phyloP scores from a whole-genome alignment of 2,797 vertebrate genomes.

The Manis crassicaudata region DNA sequence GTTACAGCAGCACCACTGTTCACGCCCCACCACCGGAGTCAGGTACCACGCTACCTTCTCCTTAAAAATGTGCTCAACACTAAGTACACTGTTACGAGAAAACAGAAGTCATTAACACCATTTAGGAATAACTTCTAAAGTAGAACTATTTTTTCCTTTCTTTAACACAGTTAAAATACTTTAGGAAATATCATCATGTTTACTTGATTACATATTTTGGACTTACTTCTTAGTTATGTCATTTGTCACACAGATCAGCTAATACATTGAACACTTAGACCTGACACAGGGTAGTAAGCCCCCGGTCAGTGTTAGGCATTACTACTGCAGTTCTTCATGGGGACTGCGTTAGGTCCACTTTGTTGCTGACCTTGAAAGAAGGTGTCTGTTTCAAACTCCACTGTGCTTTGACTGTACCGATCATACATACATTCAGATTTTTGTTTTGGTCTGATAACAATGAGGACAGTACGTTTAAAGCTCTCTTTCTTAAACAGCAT shows the following conservation, averaged over 20 bases:
- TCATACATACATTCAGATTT: accelerated
- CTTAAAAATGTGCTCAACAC: not conserved
- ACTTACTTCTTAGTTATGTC: not conserved
- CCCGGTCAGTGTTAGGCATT: accelerated
- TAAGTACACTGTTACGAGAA: not conserved
- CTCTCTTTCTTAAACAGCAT: not conserved
- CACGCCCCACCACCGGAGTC: conserved; percentile 92
- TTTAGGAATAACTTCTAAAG: not conserved
- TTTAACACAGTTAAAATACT: not conserved
- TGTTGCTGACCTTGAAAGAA: not conserved
- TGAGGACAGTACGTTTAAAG: not conserved
- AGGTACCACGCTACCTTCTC: conserved; percentile 82
- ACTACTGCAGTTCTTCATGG: no score
- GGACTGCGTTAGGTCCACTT: no score
- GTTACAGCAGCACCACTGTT: conserved; percentile 93
- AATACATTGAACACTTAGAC: not conserved
- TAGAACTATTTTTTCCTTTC: not conserved
- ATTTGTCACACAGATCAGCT: not conserved
- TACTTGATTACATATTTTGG: not conserved
- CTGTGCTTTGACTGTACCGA: accelerated
- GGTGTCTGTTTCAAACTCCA: not conserved
- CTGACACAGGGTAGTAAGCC: accelerated
- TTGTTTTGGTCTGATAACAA: not conserved
- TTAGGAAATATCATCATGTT: not conserved
- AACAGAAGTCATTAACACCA: accelerated